Evolutionary conservation across 2,797 vertebrate species (phyloP), one percentile per base, ranked within the genome.

Genomic region (Pampus argenteus): DNA sequence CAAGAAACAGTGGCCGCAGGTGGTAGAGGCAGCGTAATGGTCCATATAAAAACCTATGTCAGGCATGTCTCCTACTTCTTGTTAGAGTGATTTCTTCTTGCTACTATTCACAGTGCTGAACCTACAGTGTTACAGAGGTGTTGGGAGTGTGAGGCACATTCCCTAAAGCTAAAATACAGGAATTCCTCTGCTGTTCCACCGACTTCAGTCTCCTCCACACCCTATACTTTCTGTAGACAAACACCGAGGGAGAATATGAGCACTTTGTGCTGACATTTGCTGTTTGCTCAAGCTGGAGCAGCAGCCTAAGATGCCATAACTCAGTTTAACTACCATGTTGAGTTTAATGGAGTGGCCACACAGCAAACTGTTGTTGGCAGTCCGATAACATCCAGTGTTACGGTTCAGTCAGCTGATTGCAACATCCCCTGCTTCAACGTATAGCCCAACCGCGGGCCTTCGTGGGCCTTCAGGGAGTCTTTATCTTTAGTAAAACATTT

Each of bases 321-420:
- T 86, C 73, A 85, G n/a, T 73, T 84, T 63, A 85, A 81, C 76
- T 54, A 55, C 77, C 58, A 42, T 62, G 72, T 52, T 81, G 73
- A 78, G 69, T 78, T 81, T 66, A 77, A 83, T 69, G 63, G 71
- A 78, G 71, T 48, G 60, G 57, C 65, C 63, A 31, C 67, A 78
- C 45, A 70, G 60, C 61, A 56, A 70, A 79, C 74, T 79, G 52
- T 55, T 59, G 45, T 36, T 60, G 55, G 62, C 56, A 61, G 67
- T 71, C 8, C n/a, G 42, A 82, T 66, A 74, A 58, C 63, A 81
- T 64, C 50, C 34, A 70, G 10, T 68, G 70, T 75, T 78, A 61
- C 45, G 42, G 42, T 65, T 74, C 68, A 44, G 49, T 72, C 75
- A 81, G 61, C 74, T 87, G 73, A 71, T 74, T 79, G 67, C 75